Percentiles rank a stretch among this genome's conserved stretches.
Conservation (phyloP, 2,797 vertebrate species). For the Carduelis carduelis region DNA sequence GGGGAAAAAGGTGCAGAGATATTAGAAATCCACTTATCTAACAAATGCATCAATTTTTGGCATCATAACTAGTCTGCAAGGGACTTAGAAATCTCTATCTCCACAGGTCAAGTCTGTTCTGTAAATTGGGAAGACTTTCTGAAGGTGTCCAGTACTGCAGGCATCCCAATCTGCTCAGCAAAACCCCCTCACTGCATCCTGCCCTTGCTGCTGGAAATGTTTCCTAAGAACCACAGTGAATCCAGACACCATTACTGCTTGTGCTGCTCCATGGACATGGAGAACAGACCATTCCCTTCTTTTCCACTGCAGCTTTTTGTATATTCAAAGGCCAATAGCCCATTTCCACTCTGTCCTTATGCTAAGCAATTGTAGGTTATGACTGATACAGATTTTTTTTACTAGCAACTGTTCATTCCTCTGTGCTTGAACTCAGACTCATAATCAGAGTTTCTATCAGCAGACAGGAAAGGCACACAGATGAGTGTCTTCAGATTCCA, state of each 20-base stretch:
- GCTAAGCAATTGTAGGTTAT: background rate
- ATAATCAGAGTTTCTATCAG: conserved; percentile 53
- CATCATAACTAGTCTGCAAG: background rate
- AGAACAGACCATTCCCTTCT: background rate
- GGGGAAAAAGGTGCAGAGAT: background rate
- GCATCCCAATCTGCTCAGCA: background rate
- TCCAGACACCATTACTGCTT: background rate
- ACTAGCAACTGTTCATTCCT: background rate
- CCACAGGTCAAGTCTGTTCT: background rate
- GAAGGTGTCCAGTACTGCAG: background rate
- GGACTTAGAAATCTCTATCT: background rate
- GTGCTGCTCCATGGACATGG: fast-evolving
- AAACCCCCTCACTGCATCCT: background rate
- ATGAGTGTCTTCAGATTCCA: conserved; percentile 31
- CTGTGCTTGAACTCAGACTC: conserved; percentile 34
- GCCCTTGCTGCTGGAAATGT: background rate
- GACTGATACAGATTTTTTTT: background rate
- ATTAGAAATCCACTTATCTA: background rate
- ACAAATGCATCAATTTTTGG: background rate
- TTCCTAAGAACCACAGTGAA: background rate
- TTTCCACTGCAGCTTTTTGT: background rate
- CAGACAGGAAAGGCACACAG: conserved; percentile 53
- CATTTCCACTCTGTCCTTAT: background rate
- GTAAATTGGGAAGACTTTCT: background rate
- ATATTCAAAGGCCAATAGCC: background rate